A percentile compares a stretch with the other conserved stretches of the same genome.
phyloP scores from a whole-genome alignment of 23 tunicate genomes.

The Phallusia fumigata region DNA sequence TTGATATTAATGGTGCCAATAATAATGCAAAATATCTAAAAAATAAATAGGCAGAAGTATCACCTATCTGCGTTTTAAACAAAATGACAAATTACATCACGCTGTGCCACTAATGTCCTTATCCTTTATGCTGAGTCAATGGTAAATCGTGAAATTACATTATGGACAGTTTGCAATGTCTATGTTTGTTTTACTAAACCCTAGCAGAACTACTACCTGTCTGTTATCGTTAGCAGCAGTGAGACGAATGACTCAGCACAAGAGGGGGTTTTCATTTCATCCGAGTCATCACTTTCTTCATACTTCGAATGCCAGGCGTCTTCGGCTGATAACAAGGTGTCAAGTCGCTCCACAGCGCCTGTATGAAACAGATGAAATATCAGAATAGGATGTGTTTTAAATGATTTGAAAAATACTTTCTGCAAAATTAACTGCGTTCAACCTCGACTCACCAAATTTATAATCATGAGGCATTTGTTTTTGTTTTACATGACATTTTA shows the following conservation, averaged over 20 bases:
- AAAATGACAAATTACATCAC: too few species aligned
- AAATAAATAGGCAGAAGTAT: too few species aligned
- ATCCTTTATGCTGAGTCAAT: not conserved
- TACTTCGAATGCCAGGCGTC: conserved; percentile 67
- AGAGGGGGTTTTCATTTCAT: conserved; percentile 78
- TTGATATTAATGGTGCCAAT: too few species aligned
- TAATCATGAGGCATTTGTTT: too few species aligned
- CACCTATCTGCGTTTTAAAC: too few species aligned
- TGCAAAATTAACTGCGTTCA: too few species aligned
- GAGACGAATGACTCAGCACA: conserved; percentile 84
- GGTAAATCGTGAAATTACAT: not conserved
- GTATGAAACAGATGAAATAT: not conserved
- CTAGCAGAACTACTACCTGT: conserved; percentile 44
- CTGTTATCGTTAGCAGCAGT: conserved; percentile 78
- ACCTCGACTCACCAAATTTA: too few species aligned
- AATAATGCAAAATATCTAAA: too few species aligned
- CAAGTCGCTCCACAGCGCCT: conserved; percentile 77
- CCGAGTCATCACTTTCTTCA: conserved; percentile 27
- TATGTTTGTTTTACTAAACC: too few species aligned
- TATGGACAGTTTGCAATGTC: not conserved
- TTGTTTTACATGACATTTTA: too few species aligned
- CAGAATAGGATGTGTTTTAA: too few species aligned
- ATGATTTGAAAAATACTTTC: too few species aligned
- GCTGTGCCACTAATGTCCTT: not conserved
- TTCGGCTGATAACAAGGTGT: conserved; percentile 55